A percentile compares a stretch with the other conserved stretches of the same genome.
Conservation (phyloP, 2,888 invertebrate genomes). For the Drosophila neoperkinsi region DNA sequence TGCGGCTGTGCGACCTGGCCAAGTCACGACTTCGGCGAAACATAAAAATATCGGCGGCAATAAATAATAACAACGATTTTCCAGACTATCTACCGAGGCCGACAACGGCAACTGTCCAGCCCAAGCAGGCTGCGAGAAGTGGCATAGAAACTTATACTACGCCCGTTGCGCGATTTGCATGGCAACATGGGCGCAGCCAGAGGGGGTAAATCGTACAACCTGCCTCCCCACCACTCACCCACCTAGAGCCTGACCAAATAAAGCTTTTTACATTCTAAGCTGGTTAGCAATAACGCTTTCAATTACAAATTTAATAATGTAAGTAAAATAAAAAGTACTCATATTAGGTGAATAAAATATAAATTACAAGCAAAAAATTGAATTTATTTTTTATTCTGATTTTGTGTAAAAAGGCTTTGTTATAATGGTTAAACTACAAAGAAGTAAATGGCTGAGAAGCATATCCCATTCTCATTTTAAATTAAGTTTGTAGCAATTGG, state of each 20-base stretch:
- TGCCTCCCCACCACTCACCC: neutral
- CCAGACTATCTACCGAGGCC: conserved; percentile 71
- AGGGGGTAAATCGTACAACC: neutral
- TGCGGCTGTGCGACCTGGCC: conserved; percentile 59
- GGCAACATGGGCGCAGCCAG: conserved; percentile 22
- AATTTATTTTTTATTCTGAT: neutral
- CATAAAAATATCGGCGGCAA: conserved; percentile 82
- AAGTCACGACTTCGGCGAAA: conserved; percentile 81
- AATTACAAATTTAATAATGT: too few species aligned
- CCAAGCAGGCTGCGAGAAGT: neutral
- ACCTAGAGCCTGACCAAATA: neutral
- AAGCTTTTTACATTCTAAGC: neutral
- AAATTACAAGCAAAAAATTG: neutral
- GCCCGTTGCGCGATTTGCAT: conserved; percentile 72
- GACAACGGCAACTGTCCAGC: conserved; percentile 32
- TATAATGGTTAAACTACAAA: neutral
- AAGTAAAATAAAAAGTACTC: too few species aligned
- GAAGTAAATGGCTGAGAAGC: neutral
- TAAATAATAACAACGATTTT: conserved; percentile 82
- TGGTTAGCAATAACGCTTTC: neutral
- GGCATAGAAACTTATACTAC: conserved; percentile 36
- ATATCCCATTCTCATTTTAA: neutral
- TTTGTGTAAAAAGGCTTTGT: neutral
- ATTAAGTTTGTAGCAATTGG: neutral
- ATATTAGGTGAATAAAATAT: neutral